A percentile compares a stretch with the other conserved stretches of the same genome.
phyloP scores from a whole-genome alignment of 2,888 invertebrate genomes.

The Melieria picta region DNA sequence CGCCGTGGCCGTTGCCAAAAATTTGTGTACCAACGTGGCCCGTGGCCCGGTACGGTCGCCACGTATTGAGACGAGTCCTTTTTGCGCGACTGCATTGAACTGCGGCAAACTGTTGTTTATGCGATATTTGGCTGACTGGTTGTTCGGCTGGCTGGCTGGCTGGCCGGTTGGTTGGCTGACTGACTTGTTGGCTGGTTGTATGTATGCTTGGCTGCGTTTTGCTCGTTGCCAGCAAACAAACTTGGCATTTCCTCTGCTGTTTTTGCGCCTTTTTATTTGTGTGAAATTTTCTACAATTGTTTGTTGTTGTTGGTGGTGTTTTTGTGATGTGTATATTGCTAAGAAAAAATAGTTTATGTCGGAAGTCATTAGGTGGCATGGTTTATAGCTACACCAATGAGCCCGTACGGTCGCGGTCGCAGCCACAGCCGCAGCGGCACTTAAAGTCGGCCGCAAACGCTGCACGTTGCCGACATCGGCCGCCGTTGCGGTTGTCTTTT shows the following conservation, averaged over 20 bases:
- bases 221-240: constrained; percentile 23
- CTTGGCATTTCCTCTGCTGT: constrained; percentile 23
- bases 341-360: constrained; percentile 37
- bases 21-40: no score
- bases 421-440: constrained; percentile 17
- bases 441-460: background rate
- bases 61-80: constrained; percentile 18
- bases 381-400: constrained; percentile 30
- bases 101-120: constrained; percentile 25
- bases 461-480: background rate
- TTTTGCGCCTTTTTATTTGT: background rate
- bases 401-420: background rate
- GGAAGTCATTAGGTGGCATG: constrained; percentile 39
- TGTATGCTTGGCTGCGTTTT: no score
- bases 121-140: background rate
- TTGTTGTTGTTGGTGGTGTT: background rate
- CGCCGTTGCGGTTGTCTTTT: constrained; percentile 24
- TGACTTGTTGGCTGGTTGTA: no score
- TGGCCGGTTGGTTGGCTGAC: no score
- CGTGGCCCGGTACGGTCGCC: no score
- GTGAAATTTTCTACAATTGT: background rate
- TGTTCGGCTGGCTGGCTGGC: no score
- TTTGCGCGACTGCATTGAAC: constrained; percentile 34
- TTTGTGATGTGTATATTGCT: constrained; percentile 16
- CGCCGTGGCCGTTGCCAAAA: no score